phyloP scores from a whole-genome alignment of 2,888 invertebrate genomes.

The Calameuta pallipes region DNA sequence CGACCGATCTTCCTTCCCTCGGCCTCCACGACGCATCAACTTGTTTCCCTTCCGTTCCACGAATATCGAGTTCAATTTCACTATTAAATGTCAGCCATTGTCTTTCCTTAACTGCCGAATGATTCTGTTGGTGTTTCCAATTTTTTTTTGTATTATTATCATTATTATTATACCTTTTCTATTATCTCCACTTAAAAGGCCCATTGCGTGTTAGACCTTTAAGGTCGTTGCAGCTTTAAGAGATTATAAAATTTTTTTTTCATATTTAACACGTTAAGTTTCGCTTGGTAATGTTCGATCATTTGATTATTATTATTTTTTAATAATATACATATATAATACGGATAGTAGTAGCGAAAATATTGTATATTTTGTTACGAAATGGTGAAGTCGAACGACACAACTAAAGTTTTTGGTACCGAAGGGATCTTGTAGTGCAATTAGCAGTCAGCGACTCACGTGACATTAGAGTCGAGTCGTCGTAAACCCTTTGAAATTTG shows the following conservation, averaged over 20 bases:
- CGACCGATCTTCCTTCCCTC: conserved; percentile 63
- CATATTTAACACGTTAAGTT: neutral
- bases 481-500: neutral
- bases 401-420: neutral
- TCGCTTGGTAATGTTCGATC: neutral
- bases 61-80: conserved; percentile 63
- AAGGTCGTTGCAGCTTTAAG: neutral
- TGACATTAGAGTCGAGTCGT: neutral
- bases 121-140: neutral
- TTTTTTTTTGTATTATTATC: neutral
- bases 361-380: neutral
- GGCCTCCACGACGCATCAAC: conserved; percentile 61
- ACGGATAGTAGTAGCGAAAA: neutral
- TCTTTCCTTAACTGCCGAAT: neutral
- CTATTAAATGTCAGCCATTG: conserved; percentile 37
- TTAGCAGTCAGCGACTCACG: neutral
- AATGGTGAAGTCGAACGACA: neutral
- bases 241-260: neutral
- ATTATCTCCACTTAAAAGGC: neutral
- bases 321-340: neutral
- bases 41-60: conserved; percentile 64
- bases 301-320: neutral
- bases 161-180: neutral
- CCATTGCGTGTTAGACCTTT: neutral
- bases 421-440: neutral